A percentile compares a stretch with the other conserved stretches of the same genome.
These are phyloP conservation scores for Micrasema longulum DNA, from an alignment of 1,140 invertebrate species.

Conservation along the genomic window DNA sequence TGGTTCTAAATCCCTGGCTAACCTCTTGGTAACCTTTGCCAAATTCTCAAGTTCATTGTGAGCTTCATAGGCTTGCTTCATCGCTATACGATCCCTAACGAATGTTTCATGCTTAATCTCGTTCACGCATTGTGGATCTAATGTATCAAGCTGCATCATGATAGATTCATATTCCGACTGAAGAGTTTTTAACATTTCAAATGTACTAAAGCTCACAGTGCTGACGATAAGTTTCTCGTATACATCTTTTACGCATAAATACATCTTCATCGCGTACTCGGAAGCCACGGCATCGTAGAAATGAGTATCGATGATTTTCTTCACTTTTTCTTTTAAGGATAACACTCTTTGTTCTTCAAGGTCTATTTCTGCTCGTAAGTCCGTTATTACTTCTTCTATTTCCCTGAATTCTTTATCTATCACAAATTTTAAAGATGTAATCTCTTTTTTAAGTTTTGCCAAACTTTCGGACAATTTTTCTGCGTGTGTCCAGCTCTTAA, in stretches of 20 bases:
- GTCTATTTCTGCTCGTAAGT: conserved; percentile 51
- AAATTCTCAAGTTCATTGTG: conserved; percentile 70
- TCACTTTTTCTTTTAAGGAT: conserved; percentile 63
- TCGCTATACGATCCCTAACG: conserved; percentile 69
- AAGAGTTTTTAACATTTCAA: conserved; percentile 72
- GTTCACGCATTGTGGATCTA: conserved; percentile 71
- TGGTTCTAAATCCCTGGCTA: conserved; percentile 65
- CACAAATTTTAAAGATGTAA: conserved; percentile 58
- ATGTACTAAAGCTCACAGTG: conserved; percentile 68
- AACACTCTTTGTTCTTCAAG: conserved; percentile 62
- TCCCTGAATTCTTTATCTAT: conserved; percentile 59
- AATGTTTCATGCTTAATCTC: conserved; percentile 70
- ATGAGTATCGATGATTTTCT: conserved; percentile 62
- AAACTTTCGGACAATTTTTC: conserved; percentile 72
- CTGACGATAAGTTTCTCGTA: conserved; percentile 72
- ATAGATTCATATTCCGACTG: conserved; percentile 72
- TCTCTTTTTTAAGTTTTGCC: conserved; percentile 66
- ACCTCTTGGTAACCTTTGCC: conserved; percentile 65
- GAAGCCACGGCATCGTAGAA: conserved; percentile 69
- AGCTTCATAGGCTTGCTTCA: conserved; percentile 71
- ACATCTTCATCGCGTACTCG: conserved; percentile 69
- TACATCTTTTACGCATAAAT: conserved; percentile 74
- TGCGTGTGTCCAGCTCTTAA: conserved; percentile 73
- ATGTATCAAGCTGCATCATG: conserved; percentile 69
- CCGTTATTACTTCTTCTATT: conserved; percentile 58